Evolutionary conservation across 2,888 invertebrate genomes (phyloP).

Genomic region (Lasioglossum vierecki): DNA sequence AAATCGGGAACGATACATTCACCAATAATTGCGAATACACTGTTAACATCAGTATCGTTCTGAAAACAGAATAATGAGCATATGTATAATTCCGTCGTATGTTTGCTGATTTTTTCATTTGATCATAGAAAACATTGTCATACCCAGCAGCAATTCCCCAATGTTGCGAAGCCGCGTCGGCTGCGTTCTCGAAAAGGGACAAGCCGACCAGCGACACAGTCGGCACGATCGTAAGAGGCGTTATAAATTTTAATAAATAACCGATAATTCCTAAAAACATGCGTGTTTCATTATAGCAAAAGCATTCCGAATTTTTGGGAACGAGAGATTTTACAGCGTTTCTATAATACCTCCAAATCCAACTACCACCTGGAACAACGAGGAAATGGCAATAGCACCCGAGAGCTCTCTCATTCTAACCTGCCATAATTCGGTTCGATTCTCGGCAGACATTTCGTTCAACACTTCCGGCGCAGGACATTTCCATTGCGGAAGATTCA

Average conservation of each 20-base stretch:
- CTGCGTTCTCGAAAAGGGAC: conserved; percentile 92
- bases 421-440: conserved; percentile 89
- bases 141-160: conserved; percentile 94
- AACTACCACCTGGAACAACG: conserved; percentile 90
- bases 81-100: neutral
- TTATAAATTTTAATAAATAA: conserved; percentile 89
- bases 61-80: conserved; percentile 78
- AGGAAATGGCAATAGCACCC: conserved; percentile 92
- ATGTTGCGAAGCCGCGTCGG: conserved; percentile 91
- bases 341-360: conserved; percentile 84
- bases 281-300: neutral
- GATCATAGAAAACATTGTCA: conserved; percentile 64
- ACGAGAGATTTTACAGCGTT: neutral
- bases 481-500: conserved; percentile 89
- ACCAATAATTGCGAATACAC: conserved; percentile 92
- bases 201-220: conserved; percentile 93
- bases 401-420: conserved; percentile 91
- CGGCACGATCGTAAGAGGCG: conserved; percentile 93
- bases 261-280: conserved; percentile 88
- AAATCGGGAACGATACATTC: conserved; percentile 87
- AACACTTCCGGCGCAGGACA: conserved; percentile 87
- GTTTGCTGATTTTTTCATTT: neutral
- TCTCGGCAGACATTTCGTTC: conserved; percentile 85
- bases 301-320: neutral
- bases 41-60: conserved; percentile 90